Base-by-base conservation (phyloP, 2,888 invertebrate genomes). In the Schrankia costaestrigalis region DNA sequence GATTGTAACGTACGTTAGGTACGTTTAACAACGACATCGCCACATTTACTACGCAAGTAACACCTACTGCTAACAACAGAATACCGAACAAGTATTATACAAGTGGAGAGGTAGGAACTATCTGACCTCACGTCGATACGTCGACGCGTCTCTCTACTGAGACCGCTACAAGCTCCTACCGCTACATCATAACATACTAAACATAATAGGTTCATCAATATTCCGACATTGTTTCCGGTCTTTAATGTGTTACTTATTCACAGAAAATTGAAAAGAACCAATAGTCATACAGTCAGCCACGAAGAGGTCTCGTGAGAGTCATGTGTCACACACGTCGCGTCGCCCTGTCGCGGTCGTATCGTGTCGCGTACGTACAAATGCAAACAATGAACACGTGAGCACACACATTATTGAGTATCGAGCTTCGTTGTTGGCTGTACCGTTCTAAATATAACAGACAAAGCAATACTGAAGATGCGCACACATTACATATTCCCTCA, bases 401-500 rank as follows among this genome's bases (percentile, higher is more conserved):
- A 25, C 35, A 41, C 44, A 50, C 46, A 33, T 43, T 25, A 17
- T 42, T 45, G 34, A 49, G 46, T 46, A 49, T 35, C 35, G 46
- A 52, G 51, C 47, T 61, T 56, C 52, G 46, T 59, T 35, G 51
- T 50, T 46, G 55, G 34, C 52, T 53, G 49, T 54, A 46, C 33
- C 32, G 34, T 45, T 57, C 55, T 62, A 58, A 50, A 45, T 52
- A 56, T 58, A 66, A 66, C 66, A 63, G 43, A 46, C 52, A 65
- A 66, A 65, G 65, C 65, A 50, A 56, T 47, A 52, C 56, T 56
- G 60, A 51, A 37, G 50, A 63, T 54, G 54, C 62, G 49, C 54
- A 51, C 49, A 29, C 47, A 52, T 49, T 41, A 40, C 45, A 53
- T 35, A 52, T 51, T 50, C 34, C 29, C 41, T 39, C 40, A 29